phyloP scores from a whole-genome alignment of 2,797 vertebrate genomes.

The Emydoidea blandingii region DNA sequence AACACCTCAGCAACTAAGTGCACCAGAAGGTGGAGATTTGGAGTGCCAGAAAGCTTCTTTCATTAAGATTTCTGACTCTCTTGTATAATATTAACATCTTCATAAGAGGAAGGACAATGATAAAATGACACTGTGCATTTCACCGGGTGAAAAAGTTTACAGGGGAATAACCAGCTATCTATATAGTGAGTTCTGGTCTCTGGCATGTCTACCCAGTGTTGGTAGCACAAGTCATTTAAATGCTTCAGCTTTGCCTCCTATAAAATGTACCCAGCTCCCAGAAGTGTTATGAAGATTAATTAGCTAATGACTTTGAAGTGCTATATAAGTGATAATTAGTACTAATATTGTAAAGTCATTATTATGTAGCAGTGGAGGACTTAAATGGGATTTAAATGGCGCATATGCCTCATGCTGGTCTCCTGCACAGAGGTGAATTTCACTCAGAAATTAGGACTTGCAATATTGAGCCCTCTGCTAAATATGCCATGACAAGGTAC shows the following conservation, averaged over 20 bases:
- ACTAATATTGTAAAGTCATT: too few species aligned
- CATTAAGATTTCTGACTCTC: slow-evolving; percentile 19
- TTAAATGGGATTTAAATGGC: background rate
- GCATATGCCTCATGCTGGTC: background rate
- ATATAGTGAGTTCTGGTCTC: background rate
- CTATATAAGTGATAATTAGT: background rate
- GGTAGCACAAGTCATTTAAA: background rate
- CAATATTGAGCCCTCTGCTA: background rate
- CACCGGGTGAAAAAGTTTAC: background rate
- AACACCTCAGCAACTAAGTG: background rate
- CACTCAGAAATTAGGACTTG: background rate
- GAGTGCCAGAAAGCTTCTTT: slow-evolving; percentile 3
- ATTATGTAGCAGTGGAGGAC: too few species aligned
- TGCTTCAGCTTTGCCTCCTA: background rate
- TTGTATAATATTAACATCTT: slow-evolving; percentile 17
- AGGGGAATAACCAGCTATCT: background rate
- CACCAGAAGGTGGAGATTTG: background rate
- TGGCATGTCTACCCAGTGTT: background rate
- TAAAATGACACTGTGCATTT: background rate
- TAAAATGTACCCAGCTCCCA: background rate
- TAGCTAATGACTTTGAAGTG: background rate
- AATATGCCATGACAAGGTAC: background rate
- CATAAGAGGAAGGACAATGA: slow-evolving; percentile 8
- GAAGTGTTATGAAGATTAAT: background rate
- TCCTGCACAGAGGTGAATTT: background rate